These are phyloP conservation scores for Drosophila leontia DNA, from an alignment of 1,140 invertebrate species.

Conservation along the genomic window DNA sequence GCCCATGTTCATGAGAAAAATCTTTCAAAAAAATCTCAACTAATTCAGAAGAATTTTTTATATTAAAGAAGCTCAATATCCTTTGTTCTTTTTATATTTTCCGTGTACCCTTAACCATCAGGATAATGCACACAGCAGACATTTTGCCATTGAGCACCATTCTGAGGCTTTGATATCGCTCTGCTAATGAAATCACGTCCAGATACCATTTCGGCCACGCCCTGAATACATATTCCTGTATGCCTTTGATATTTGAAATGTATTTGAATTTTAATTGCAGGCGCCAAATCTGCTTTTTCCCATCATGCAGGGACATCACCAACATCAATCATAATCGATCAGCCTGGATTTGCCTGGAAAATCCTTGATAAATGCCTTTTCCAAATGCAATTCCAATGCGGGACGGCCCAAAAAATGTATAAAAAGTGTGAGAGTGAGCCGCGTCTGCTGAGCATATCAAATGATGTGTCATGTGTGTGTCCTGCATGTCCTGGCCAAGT, in stretches of 20 bases:
- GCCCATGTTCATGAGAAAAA: too few relatives aligned
- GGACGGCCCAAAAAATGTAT: slow-evolving; percentile 43
- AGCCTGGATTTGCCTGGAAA: slow-evolving; percentile 61
- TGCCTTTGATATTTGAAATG: slow-evolving; percentile 36
- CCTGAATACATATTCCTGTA: slow-evolving; percentile 22
- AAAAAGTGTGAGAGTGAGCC: neutral
- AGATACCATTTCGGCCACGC: slow-evolving; percentile 32
- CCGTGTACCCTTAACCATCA: slow-evolving; percentile 6
- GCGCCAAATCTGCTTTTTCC: slow-evolving; percentile 33
- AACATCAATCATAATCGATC: slow-evolving; percentile 80
- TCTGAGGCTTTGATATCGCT: slow-evolving; percentile 56
- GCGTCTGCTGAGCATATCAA: slow-evolving; percentile 51
- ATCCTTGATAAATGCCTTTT: slow-evolving; percentile 79
- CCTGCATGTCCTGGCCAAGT: slow-evolving; percentile 45
- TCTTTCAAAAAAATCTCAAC: neutral
- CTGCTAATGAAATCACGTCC: slow-evolving; percentile 76
- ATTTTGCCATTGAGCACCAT: slow-evolving; percentile 45
- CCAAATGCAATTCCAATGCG: slow-evolving; percentile 82
- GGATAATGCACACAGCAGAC: slow-evolving; percentile 19
- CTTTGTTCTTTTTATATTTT: neutral
- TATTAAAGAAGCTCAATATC: neutral
- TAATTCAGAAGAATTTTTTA: neutral
- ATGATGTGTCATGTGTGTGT: slow-evolving; percentile 64
- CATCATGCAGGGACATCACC: slow-evolving; percentile 2
- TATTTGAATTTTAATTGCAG: slow-evolving; percentile 76